phyloP scores from a whole-genome alignment of 2,113 vertebrate genomes.

The Takifugu bimaculatus region DNA sequence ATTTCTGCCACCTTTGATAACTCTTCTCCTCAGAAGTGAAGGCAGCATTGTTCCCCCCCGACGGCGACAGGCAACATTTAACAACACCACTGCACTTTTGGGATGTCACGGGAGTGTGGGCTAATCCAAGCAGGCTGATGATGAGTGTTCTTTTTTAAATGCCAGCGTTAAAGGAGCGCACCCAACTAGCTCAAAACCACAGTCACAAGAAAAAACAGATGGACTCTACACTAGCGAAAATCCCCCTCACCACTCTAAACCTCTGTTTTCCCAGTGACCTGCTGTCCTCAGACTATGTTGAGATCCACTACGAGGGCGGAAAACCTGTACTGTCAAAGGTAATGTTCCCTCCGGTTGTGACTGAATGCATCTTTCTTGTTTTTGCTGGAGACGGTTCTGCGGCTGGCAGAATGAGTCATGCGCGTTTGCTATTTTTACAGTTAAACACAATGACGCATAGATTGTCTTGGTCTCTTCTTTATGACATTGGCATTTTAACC shows the following conservation, averaged over 20 bases:
- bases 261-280: constrained; percentile 81
- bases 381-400: neutral
- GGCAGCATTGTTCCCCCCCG: constrained; percentile 12
- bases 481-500: neutral
- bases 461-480: constrained; percentile 1
- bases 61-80: constrained; percentile 21
- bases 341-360: constrained; percentile 37
- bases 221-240: constrained; percentile 19
- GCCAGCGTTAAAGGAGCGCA: constrained; percentile 27
- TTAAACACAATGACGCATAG: neutral
- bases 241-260: constrained; percentile 19
- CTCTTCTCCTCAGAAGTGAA: constrained; percentile 9
- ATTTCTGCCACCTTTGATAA: neutral
- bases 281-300: constrained; percentile 92
- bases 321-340: constrained; percentile 90
- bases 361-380: neutral
- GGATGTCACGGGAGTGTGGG: constrained; percentile 26
- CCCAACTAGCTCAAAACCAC: constrained; percentile 25
- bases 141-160: constrained; percentile 39
- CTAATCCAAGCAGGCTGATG: constrained; percentile 33
- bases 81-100: constrained; percentile 23
- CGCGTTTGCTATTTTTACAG: constrained; percentile 14
- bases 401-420: neutral
- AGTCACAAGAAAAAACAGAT: constrained; percentile 39
- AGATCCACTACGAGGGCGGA: constrained; percentile 91